A percentile compares a stretch with the other conserved stretches of the same genome.
Conservation (phyloP, 2,113 vertebrate species). For the Neolamprologus tretocephalus region DNA sequence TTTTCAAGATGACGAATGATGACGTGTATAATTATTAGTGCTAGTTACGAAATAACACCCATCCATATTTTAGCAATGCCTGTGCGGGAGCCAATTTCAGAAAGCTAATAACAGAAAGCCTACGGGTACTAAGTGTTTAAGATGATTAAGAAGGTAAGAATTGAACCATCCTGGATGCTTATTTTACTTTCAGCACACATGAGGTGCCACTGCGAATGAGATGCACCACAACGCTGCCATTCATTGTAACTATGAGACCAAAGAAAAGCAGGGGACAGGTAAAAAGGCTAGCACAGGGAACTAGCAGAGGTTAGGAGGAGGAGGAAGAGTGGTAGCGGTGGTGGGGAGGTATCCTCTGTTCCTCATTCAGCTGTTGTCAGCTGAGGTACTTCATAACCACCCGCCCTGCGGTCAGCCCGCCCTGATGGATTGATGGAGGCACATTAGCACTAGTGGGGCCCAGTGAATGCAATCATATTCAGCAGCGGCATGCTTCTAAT, state of each 20-base stretch:
- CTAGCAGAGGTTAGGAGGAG: conserved; percentile 10
- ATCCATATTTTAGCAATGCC: neutral
- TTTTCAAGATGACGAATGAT: neutral
- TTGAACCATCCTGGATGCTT: neutral
- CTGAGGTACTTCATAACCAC: conserved; percentile 74
- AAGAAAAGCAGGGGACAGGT: conserved; percentile 6
- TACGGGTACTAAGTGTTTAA: neutral
- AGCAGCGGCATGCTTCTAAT: conserved; percentile 65
- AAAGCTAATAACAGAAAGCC: neutral
- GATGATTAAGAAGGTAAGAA: neutral
- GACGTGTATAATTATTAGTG: neutral
- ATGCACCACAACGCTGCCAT: neutral
- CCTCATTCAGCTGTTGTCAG: conserved; percentile 68
- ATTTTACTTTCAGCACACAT: neutral
- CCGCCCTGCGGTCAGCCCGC: conserved; percentile 60
- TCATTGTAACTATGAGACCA: conserved; percentile 1
- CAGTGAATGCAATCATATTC: conserved; percentile 77
- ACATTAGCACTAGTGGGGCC: conserved; percentile 70
- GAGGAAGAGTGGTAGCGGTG: neutral
- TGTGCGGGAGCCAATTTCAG: neutral
- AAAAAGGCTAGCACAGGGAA: neutral
- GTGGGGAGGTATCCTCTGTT: conserved; percentile 40
- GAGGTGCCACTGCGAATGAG: neutral
- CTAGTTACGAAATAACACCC: neutral
- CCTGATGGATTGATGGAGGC: conserved; percentile 78